Conservation (phyloP, 23 tunicate genomes). For the Diplosoma virens region DNA sequence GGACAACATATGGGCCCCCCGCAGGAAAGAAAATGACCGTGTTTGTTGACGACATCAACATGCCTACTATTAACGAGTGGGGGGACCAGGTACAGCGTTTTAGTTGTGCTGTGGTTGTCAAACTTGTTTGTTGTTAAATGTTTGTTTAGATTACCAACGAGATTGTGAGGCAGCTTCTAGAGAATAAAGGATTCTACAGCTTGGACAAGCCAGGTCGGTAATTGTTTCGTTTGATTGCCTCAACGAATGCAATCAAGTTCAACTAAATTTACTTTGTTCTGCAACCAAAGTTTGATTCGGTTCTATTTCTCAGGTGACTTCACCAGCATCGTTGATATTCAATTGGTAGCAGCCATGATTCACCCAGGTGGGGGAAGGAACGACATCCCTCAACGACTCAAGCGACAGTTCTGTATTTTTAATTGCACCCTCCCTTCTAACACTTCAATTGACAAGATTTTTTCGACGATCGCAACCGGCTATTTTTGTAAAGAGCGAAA, state of each 20-base stretch:
- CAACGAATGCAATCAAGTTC: too few relatives aligned
- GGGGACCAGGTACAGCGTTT: conserved; percentile 67
- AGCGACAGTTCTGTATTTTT: conserved; percentile 82
- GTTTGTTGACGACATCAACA: conserved; percentile 82
- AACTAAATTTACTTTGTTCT: too few relatives aligned
- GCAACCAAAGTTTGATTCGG: neutral
- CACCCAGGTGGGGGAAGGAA: conserved; percentile 92
- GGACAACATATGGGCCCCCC: conserved; percentile 88
- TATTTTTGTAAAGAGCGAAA: conserved; percentile 76
- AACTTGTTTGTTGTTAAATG: conserved; percentile 1
- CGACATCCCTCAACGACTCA: conserved; percentile 87
- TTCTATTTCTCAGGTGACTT: conserved; percentile 52
- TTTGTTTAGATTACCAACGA: conserved; percentile 82
- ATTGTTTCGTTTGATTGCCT: too few relatives aligned
- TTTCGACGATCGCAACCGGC: conserved; percentile 81
- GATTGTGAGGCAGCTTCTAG: conserved; percentile 78
- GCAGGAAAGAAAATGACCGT: conserved; percentile 93
- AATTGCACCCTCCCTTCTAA: conserved; percentile 91
- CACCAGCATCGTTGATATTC: conserved; percentile 86
- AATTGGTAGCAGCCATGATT: conserved; percentile 86
- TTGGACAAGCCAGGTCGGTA: conserved; percentile 79
- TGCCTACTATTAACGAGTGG: conserved; percentile 92
- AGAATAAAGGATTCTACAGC: conserved; percentile 82
- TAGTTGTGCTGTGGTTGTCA: too few relatives aligned
- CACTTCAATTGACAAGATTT: conserved; percentile 77